Conservation (phyloP, 2,113 vertebrate genomes). For the Columba janthina region DNA sequence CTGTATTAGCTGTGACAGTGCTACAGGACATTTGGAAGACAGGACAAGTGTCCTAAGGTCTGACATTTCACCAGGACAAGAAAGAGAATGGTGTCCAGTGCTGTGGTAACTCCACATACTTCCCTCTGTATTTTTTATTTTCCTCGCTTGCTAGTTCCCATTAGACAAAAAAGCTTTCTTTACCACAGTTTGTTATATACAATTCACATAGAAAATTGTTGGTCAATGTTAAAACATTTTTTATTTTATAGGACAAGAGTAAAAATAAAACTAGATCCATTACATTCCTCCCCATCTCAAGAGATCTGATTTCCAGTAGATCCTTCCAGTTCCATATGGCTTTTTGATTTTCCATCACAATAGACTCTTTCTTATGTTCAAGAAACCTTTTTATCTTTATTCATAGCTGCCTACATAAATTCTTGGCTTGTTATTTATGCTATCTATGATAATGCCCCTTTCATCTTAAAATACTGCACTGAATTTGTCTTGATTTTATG, state of each 20-base stretch:
- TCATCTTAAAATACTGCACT: neutral
- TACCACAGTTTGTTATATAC: neutral
- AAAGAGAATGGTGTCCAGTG: neutral
- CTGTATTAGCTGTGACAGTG: neutral
- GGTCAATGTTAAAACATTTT: neutral
- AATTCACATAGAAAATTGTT: neutral
- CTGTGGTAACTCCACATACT: neutral
- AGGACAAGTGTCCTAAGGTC: neutral
- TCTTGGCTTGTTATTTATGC: neutral
- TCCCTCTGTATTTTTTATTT: neutral
- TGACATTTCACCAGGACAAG: neutral
- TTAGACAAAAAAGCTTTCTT: neutral
- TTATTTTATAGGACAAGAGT: neutral
- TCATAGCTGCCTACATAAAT: neutral
- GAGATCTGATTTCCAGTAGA: neutral
- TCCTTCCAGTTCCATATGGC: neutral
- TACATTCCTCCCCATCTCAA: neutral
- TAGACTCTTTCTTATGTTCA: neutral
- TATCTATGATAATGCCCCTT: neutral
- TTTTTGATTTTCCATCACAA: neutral
- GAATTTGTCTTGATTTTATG: constrained; percentile 26
- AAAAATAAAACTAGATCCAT: neutral
- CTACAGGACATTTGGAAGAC: neutral
- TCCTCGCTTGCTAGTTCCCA: neutral
- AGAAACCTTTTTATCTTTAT: neutral